Conservation (phyloP, 2,888 invertebrate genomes). For the Eristalinus aeneus region DNA sequence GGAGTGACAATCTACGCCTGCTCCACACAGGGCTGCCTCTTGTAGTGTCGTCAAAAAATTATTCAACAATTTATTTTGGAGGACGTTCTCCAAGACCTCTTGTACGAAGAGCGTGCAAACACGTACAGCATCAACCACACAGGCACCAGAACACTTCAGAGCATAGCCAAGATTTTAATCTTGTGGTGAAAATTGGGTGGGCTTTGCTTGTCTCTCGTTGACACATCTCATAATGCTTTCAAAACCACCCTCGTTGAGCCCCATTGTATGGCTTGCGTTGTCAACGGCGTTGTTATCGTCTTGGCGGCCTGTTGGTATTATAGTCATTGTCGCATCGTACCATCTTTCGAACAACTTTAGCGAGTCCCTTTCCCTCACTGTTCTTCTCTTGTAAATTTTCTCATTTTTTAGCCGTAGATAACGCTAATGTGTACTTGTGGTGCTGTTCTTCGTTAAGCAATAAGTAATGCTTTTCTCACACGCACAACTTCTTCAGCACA, state of each 20-base stretch:
- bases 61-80: constrained; percentile 14
- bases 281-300: constrained; percentile 26
- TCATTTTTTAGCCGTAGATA: constrained; percentile 31
- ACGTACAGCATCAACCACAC: constrained; percentile 16
- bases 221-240: constrained; percentile 20
- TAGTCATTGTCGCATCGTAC: constrained; percentile 20
- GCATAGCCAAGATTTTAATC: constrained; percentile 32
- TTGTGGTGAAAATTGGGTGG: constrained; percentile 16
- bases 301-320: constrained; percentile 9
- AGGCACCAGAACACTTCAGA: not conserved
- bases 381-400: not conserved
- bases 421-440: constrained; percentile 45
- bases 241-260: constrained; percentile 9
- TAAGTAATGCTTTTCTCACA: constrained; percentile 28
- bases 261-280: constrained; percentile 1
- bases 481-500: not conserved
- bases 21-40: not conserved
- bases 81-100: not conserved
- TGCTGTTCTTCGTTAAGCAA: constrained; percentile 21
- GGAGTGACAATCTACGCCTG: not conserved
- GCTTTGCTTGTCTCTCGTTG: not conserved
- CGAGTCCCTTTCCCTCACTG: not conserved
- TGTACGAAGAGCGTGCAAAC: not conserved
- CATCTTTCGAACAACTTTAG: constrained; percentile 17
- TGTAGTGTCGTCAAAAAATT: not conserved